These are phyloP conservation scores for Phaethornis superciliosus DNA, from an alignment of 2,113 vertebrate species.

Conservation along the genomic window DNA sequence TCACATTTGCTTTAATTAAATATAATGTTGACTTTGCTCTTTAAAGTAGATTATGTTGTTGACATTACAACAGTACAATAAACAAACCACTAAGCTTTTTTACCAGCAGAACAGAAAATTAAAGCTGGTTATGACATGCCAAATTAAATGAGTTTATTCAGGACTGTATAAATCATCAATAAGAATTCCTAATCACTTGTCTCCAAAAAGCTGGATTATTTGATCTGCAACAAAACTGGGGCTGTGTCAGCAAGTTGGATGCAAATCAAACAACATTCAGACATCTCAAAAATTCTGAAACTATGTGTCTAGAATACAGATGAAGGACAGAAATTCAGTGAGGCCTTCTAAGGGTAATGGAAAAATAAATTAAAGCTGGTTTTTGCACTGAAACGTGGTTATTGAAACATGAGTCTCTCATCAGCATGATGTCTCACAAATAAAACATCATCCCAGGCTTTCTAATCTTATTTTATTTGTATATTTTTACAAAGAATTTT, in stretches of 20 bases:
- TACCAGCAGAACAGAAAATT: slow-evolving; percentile 69
- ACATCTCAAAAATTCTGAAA: slow-evolving; percentile 44
- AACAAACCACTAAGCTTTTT: slow-evolving; percentile 57
- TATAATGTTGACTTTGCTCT: slow-evolving; percentile 67
- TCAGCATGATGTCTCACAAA: not conserved
- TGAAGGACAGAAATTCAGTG: slow-evolving; percentile 12
- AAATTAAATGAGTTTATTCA: slow-evolving; percentile 66
- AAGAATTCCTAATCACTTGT: slow-evolving; percentile 56
- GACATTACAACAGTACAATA: slow-evolving; percentile 57
- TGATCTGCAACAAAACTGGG: slow-evolving; percentile 60
- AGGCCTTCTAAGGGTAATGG: not conserved
- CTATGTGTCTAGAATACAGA: slow-evolving; percentile 38
- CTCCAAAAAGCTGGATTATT: slow-evolving; percentile 59
- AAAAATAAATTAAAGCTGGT: not conserved
- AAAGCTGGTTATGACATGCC: slow-evolving; percentile 47
- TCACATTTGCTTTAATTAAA: slow-evolving; percentile 69
- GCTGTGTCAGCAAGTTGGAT: slow-evolving; percentile 61
- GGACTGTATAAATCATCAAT: slow-evolving; percentile 54
- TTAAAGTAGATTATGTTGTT: slow-evolving; percentile 72
- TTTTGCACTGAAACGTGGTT: not conserved
- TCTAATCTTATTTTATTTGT: not conserved
- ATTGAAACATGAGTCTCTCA: slow-evolving; percentile 1
- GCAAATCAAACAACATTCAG: slow-evolving; percentile 56
- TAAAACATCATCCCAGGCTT: not conserved
- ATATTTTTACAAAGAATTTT: not conserved